Conservation (phyloP, 1,140 invertebrate genomes). For the Phocides pigmalion region DNA sequence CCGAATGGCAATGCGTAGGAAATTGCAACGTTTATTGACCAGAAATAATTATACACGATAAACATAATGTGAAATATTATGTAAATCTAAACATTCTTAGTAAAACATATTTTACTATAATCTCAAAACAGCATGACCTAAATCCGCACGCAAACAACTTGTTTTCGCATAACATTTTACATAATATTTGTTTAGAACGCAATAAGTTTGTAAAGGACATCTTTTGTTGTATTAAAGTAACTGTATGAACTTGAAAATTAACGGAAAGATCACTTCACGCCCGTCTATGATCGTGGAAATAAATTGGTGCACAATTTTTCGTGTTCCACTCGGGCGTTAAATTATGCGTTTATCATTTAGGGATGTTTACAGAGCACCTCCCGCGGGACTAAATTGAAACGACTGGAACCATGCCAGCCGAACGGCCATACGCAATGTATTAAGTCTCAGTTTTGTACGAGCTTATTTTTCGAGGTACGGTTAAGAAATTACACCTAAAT, state of each 20-base stretch:
- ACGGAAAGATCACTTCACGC: constrained; percentile 59
- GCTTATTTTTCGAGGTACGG: constrained; percentile 14
- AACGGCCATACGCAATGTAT: constrained; percentile 57
- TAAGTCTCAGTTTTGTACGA: constrained; percentile 14
- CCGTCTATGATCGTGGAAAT: constrained; percentile 63
- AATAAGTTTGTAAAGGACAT: constrained; percentile 41
- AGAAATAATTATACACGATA: not conserved
- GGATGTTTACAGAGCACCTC: constrained; percentile 74
- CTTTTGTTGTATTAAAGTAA: constrained; percentile 39
- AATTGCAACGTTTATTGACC: no score
- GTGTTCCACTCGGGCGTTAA: constrained; percentile 68
- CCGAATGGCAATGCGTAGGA: no score
- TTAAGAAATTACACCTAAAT: not conserved
- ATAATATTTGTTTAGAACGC: constrained; percentile 46
- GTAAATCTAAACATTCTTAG: constrained; percentile 15
- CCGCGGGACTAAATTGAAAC: constrained; percentile 78
- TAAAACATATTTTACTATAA: constrained; percentile 9
- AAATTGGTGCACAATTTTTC: constrained; percentile 73
- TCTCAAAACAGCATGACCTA: constrained; percentile 4
- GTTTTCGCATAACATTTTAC: constrained; percentile 32
- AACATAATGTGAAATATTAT: not conserved
- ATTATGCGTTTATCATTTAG: constrained; percentile 80
- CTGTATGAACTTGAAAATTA: constrained; percentile 54
- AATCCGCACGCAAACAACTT: constrained; percentile 8
- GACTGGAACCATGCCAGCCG: constrained; percentile 76